Evolutionary conservation across 2,797 vertebrate genomes (phyloP).

Genomic region (Atherinosoma microstoma): DNA sequence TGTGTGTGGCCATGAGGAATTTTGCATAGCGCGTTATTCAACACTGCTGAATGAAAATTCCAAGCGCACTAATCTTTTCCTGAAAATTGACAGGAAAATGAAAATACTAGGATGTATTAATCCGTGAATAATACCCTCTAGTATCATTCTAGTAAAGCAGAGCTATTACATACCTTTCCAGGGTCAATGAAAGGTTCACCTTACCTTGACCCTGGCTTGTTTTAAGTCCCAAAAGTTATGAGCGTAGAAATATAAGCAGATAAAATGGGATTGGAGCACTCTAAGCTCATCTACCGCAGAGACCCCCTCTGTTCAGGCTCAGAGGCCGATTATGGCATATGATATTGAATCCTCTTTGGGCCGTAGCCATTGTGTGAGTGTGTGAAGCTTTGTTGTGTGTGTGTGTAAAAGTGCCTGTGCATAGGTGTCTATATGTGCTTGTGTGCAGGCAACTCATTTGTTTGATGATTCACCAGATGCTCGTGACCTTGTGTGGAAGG

Average conservation of each 20-base stretch:
- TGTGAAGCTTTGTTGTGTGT: conserved; percentile 46
- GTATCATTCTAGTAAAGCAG: background rate
- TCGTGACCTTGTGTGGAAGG: conserved; percentile 50
- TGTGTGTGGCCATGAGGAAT: conserved; percentile 29
- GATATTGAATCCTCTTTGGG: conserved; percentile 81
- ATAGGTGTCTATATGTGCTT: conserved; percentile 28
- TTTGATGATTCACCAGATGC: conserved; percentile 33
- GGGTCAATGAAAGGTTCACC: conserved; percentile 53
- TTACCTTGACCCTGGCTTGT: conserved; percentile 57
- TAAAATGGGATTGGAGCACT: conserved; percentile 68
- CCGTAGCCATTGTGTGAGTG: conserved; percentile 55
- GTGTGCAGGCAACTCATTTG: conserved; percentile 34
- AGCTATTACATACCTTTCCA: background rate
- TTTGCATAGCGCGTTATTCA: conserved; percentile 25
- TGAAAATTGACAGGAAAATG: conserved; percentile 4
- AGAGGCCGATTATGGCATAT: conserved; percentile 77
- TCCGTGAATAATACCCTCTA: conserved; percentile 7
- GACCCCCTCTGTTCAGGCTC: conserved; percentile 71
- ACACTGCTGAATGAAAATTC: conserved; percentile 47
- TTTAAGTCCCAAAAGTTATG: conserved; percentile 69
- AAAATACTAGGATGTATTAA: background rate
- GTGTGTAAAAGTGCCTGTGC: conserved; percentile 19
- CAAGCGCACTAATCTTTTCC: conserved; percentile 17
- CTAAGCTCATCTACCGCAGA: conserved; percentile 68
- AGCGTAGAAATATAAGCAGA: conserved; percentile 73